Evolutionary conservation across 2,113 vertebrate species (phyloP).

Genomic region (Indicator indicator): DNA sequence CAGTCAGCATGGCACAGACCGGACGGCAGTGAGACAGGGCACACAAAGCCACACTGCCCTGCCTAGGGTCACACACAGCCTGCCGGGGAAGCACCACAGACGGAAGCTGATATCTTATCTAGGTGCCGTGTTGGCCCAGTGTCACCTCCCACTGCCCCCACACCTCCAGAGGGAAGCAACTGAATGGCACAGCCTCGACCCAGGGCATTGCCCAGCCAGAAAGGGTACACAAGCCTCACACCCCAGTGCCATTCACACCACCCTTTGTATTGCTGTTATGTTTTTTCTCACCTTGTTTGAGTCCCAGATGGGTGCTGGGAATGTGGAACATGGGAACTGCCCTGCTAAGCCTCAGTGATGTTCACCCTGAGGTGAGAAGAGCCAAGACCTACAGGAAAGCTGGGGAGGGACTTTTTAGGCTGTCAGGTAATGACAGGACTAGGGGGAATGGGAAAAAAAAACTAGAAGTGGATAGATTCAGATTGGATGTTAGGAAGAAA

Average conservation of each 20-base stretch:
- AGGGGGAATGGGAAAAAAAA: no score
- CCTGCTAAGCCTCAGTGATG: neutral
- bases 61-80: accelerated
- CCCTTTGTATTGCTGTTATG: accelerated
- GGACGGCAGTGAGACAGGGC: neutral
- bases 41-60: neutral
- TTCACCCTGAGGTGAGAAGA: accelerated
- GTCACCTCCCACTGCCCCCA: accelerated
- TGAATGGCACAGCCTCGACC: neutral
- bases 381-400: no score
- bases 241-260: neutral
- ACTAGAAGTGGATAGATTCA: no score
- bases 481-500: no score
- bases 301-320: neutral
- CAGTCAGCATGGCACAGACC: neutral
- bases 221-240: neutral
- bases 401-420: no score
- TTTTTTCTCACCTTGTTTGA: neutral
- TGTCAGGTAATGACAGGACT: no score
- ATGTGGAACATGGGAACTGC: neutral
- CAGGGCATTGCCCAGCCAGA: neutral
- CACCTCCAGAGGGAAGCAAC: accelerated
- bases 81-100: neutral
- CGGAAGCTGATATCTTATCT: neutral
- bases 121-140: neutral